Percentiles rank a stretch among this genome's conserved stretches.
These are phyloP conservation scores for Labeo rohita DNA, from an alignment of 2,113 vertebrate species.

Conservation along the genomic window DNA sequence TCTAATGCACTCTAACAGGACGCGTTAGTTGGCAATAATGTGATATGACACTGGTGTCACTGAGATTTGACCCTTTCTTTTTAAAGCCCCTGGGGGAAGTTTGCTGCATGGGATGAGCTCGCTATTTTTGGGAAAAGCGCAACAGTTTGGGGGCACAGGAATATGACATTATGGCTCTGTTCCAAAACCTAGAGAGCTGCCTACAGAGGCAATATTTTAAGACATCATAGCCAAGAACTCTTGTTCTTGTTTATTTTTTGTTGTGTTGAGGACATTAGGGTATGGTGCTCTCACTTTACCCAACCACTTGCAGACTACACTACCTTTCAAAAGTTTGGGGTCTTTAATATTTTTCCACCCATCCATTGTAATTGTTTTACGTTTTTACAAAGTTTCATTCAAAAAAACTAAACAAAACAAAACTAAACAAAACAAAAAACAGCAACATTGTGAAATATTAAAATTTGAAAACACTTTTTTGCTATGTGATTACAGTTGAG, in stretches of 20 bases:
- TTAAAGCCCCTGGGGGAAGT: not conserved
- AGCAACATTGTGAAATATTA: too few species aligned
- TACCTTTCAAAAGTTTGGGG: too few species aligned
- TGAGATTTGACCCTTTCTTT: constrained; percentile 49
- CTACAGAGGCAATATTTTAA: not conserved
- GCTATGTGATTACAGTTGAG: too few species aligned
- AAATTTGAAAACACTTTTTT: too few species aligned
- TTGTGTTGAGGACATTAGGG: not conserved
- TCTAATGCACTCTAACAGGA: constrained; percentile 24
- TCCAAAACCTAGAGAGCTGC: not conserved
- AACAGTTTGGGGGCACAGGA: constrained; percentile 8
- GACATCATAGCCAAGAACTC: not conserved
- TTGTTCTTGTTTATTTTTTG: not conserved
- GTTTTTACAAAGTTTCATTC: too few species aligned
- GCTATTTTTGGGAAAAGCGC: constrained; percentile 35
- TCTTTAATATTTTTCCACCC: too few species aligned
- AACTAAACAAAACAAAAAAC: too few species aligned
- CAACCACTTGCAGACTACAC: too few species aligned
- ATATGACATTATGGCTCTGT: not conserved
- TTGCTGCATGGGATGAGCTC: not conserved
- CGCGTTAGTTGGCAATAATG: constrained; percentile 38
- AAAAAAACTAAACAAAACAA: too few species aligned
- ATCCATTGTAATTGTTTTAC: too few species aligned
- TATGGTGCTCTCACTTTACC: not conserved
- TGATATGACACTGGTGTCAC: constrained; percentile 43